Percentiles rank a stretch among this genome's conserved stretches.
phyloP scores from a whole-genome alignment of 2,888 invertebrate species.

The Caenorhabditis drosophilae region DNA sequence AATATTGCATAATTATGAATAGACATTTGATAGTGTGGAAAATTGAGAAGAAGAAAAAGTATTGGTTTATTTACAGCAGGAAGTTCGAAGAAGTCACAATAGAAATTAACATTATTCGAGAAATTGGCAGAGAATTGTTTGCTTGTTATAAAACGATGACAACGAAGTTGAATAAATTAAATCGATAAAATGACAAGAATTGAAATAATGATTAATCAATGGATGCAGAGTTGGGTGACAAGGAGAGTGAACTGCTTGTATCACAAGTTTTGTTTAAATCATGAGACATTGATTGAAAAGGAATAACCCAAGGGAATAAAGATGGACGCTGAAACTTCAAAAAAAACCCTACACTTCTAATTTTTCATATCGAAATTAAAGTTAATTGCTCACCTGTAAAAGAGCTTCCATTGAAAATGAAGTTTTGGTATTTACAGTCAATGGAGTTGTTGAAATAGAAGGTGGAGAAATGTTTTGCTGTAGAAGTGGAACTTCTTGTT shows the following conservation, averaged over 20 bases:
- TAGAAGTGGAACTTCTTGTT: too few relatives aligned
- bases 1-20: constrained; percentile 3
- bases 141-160: background rate
- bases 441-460: background rate
- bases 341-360: too few relatives aligned
- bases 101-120: too few relatives aligned
- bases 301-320: constrained; percentile 23
- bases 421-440: constrained; percentile 5
- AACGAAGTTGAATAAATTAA: background rate
- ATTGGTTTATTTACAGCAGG: too few relatives aligned
- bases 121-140: background rate
- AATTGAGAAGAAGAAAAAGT: background rate
- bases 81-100: too few relatives aligned
- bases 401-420: constrained; percentile 42
- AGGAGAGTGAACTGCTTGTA: constrained; percentile 14
- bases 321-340: constrained; percentile 11
- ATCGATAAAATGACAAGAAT: background rate
- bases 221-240: constrained; percentile 32
- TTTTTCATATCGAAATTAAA: too few relatives aligned
- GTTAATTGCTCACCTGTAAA: too few relatives aligned
- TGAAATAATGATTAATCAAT: constrained; percentile 4
- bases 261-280: constrained; percentile 14
- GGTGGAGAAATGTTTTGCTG: constrained; percentile 4
- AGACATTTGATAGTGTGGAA: too few relatives aligned
- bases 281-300: constrained; percentile 9